These are phyloP conservation scores for Polylopha cassiicola DNA, from an alignment of 2,888 invertebrate genomes.

Conservation along the genomic window DNA sequence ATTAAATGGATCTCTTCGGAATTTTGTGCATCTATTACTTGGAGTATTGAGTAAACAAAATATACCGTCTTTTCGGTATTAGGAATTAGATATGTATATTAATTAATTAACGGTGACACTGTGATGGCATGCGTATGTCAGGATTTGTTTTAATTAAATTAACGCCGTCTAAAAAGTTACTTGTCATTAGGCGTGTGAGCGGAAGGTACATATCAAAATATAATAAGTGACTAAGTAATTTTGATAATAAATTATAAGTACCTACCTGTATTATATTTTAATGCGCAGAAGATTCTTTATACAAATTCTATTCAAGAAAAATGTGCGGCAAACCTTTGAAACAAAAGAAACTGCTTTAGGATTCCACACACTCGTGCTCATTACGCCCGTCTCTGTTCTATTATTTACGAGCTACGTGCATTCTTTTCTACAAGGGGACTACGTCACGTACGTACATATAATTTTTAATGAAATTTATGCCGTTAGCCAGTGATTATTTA, in stretches of 20 bases:
- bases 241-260: too few species aligned
- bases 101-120: too few species aligned
- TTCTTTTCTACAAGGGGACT: slow-evolving; percentile 22
- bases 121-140: too few species aligned
- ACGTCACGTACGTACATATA: slow-evolving; percentile 15
- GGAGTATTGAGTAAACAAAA: not conserved
- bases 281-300: too few species aligned
- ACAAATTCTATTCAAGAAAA: slow-evolving; percentile 5
- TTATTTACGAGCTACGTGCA: slow-evolving; percentile 35
- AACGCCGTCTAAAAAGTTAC: too few species aligned
- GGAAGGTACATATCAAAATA: too few species aligned
- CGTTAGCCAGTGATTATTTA: not conserved
- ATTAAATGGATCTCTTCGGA: slow-evolving; percentile 3
- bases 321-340: slow-evolving; percentile 14
- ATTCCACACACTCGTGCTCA: slow-evolving; percentile 34
- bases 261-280: too few species aligned
- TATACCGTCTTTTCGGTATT: too few species aligned
- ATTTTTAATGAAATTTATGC: slow-evolving; percentile 19
- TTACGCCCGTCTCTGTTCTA: slow-evolving; percentile 33
- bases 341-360: slow-evolving; percentile 28
- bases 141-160: too few species aligned
- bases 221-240: too few species aligned
- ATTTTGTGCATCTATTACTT: slow-evolving; percentile 3
- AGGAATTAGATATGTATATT: too few species aligned
- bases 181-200: too few species aligned